A percentile compares a stretch with the other conserved stretches of the same genome.
These are phyloP conservation scores for Lathamus discolor DNA, from an alignment of 2,113 vertebrate genomes.

Conservation along the genomic window DNA sequence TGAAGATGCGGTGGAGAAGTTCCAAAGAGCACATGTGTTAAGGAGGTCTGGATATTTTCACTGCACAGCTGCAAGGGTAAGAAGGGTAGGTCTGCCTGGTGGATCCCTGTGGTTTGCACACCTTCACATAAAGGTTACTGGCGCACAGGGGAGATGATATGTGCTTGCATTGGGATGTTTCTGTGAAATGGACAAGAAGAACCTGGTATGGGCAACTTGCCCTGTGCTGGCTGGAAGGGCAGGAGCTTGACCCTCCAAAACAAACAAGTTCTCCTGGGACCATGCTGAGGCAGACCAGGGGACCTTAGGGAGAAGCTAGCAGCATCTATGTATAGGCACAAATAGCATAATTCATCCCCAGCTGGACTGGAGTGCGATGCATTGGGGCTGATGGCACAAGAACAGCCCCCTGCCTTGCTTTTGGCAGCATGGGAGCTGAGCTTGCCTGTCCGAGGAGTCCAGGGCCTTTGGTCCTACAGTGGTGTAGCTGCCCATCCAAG, in stretches of 20 bases:
- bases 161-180: neutral
- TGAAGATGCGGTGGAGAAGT: neutral
- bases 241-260: neutral
- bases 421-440: fast-evolving
- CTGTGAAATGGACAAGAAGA: neutral
- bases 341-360: neutral
- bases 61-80: neutral
- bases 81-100: neutral
- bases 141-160: neutral
- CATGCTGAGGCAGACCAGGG: neutral
- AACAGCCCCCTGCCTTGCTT: neutral
- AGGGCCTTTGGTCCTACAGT: fast-evolving
- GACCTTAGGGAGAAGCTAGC: neutral
- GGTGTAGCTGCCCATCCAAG: neutral
- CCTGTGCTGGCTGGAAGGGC: neutral
- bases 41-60: neutral
- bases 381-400: neutral
- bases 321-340: neutral
- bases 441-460: neutral
- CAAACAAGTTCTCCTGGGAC: neutral
- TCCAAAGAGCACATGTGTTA: neutral
- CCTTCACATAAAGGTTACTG: neutral
- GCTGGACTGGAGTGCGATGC: neutral
- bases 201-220: neutral
- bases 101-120: neutral